These are phyloP conservation scores for Ptilodon capucinus DNA, from an alignment of 2,888 invertebrate genomes.

Conservation along the genomic window DNA sequence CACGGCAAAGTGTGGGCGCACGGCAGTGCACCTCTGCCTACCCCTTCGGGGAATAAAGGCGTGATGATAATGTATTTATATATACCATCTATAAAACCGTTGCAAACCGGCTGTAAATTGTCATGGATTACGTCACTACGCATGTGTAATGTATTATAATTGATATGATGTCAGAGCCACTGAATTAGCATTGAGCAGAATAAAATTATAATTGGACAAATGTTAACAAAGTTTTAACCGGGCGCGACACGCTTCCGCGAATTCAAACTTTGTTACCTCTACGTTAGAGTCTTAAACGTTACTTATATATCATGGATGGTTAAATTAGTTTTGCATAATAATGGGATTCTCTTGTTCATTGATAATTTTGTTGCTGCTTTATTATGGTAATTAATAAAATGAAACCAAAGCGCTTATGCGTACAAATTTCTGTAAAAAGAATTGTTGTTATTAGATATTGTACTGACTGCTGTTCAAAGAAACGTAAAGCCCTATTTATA, in stretches of 20 bases:
- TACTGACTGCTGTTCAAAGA: too few relatives aligned
- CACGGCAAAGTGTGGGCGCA: too few relatives aligned
- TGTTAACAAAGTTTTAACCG: slow-evolving; percentile 10
- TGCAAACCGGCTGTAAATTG: slow-evolving; percentile 4
- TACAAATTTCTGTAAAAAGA: background rate
- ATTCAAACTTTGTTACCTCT: background rate
- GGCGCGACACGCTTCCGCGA: slow-evolving; percentile 4
- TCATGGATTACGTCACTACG: slow-evolving; percentile 15
- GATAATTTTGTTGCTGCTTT: background rate
- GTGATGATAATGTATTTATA: too few relatives aligned
- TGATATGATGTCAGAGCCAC: slow-evolving; percentile 42
- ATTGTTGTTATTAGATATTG: background rate
- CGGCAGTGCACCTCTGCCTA: too few relatives aligned
- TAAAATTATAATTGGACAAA: slow-evolving; percentile 30
- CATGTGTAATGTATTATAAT: slow-evolving; percentile 34
- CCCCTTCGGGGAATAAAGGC: too few relatives aligned
- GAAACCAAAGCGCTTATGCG: background rate
- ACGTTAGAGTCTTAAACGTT: background rate
- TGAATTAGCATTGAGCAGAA: slow-evolving; percentile 34
- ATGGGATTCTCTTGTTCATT: background rate
- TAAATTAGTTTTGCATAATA: background rate
- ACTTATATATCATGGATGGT: background rate
- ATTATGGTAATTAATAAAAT: background rate
- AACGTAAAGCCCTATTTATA: too few relatives aligned
- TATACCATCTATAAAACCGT: background rate